Evolutionary conservation across 2,888 invertebrate species (phyloP).

Genomic region (Labia minor): DNA sequence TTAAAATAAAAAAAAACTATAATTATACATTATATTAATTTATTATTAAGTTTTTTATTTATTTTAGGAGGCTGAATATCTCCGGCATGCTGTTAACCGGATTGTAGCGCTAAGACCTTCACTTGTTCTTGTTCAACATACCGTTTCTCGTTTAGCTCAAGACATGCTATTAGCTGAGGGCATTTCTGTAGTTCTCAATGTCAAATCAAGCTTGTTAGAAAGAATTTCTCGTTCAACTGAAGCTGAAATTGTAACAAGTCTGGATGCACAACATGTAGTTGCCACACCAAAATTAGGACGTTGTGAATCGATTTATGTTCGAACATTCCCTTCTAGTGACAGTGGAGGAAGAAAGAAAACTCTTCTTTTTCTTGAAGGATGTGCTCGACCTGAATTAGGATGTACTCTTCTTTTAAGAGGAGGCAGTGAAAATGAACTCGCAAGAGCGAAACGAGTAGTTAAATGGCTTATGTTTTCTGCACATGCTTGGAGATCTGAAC

Average conservation of each 20-base stretch:
- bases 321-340: constrained; percentile 42
- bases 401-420: constrained; percentile 76
- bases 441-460: constrained; percentile 71
- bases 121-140: constrained; percentile 80
- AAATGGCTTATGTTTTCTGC: constrained; percentile 69
- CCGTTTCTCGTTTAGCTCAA: constrained; percentile 71
- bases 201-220: constrained; percentile 70
- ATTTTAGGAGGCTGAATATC: constrained; percentile 67
- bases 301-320: constrained; percentile 70
- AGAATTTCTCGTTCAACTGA: constrained; percentile 65
- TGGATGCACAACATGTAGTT: constrained; percentile 66
- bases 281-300: constrained; percentile 71
- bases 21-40: not conserved
- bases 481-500: constrained; percentile 88
- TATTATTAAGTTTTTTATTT: constrained; percentile 8
- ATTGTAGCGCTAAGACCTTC: constrained; percentile 74
- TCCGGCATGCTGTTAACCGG: constrained; percentile 73
- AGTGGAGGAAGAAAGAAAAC: constrained; percentile 57
- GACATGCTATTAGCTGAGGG: constrained; percentile 67
- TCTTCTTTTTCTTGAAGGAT: constrained; percentile 87
- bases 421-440: constrained; percentile 55
- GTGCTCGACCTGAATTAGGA: constrained; percentile 69
- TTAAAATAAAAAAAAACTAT: not conserved
- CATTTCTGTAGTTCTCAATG: constrained; percentile 79
- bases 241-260: constrained; percentile 74